These are phyloP conservation scores for Brachyalestes nurse DNA, from an alignment of 2,797 vertebrate genomes.

Conservation along the genomic window DNA sequence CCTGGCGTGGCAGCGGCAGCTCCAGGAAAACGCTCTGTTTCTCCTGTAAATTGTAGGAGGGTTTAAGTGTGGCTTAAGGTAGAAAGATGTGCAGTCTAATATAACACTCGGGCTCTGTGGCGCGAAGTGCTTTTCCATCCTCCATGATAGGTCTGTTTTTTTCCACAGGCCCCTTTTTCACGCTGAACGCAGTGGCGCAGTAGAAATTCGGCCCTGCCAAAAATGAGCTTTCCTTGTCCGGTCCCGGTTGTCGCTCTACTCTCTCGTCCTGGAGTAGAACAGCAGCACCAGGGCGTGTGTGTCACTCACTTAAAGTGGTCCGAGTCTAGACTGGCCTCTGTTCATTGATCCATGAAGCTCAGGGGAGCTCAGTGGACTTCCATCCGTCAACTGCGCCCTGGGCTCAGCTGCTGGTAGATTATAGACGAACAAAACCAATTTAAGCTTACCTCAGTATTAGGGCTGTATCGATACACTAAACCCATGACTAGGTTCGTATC, in stretches of 20 bases:
- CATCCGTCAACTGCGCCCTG: background rate
- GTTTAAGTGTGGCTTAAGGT: background rate
- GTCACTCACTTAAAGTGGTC: background rate
- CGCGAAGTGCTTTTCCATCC: background rate
- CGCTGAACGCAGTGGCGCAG: background rate
- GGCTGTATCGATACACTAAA: too few relatives aligned
- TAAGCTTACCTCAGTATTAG: background rate
- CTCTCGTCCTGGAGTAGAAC: too few relatives aligned
- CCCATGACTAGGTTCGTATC: too few relatives aligned
- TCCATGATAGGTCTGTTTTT: background rate
- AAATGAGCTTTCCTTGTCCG: background rate
- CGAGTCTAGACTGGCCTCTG: conserved; percentile 21
- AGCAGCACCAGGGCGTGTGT: background rate
- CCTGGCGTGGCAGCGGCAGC: background rate
- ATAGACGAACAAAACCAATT: background rate
- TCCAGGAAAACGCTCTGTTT: conserved; percentile 8
- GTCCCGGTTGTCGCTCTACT: background rate
- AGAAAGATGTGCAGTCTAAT: conserved; percentile 4
- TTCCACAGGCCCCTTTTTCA: background rate
- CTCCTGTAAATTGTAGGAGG: background rate
- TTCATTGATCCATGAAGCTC: conserved; percentile 10
- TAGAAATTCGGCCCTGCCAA: background rate
- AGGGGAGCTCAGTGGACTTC: conserved; percentile 2
- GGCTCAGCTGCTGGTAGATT: conserved; percentile 9
- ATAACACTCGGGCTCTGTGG: background rate